A percentile compares a stretch with the other conserved stretches of the same genome.
phyloP scores from a whole-genome alignment of 2,797 vertebrate genomes.

The Erithacus rubecula region DNA sequence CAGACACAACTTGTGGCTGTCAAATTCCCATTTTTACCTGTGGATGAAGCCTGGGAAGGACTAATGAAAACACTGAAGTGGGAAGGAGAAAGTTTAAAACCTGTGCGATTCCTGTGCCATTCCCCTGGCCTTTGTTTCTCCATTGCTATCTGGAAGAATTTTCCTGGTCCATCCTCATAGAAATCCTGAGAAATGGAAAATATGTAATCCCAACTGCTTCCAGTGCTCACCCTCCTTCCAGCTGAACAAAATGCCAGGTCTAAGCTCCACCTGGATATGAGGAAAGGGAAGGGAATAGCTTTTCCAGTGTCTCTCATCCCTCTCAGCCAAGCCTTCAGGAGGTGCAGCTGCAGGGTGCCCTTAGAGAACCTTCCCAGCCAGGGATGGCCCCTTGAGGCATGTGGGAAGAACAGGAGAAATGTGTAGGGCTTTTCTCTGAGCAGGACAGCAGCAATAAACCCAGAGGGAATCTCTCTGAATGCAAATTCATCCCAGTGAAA shows the following conservation, averaged over 20 bases:
- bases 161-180: background rate
- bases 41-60: background rate
- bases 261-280: background rate
- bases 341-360: background rate
- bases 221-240: background rate
- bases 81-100: background rate
- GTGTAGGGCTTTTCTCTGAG: background rate
- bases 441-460: background rate
- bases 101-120: background rate
- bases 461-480: background rate
- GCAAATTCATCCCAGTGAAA: background rate
- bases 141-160: background rate
- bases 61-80: background rate
- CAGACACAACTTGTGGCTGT: background rate
- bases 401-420: background rate
- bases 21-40: background rate
- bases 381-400: background rate
- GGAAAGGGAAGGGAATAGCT: background rate
- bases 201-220: background rate
- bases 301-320: background rate
- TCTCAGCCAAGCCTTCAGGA: background rate
- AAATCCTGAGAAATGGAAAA: background rate
- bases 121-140: background rate
- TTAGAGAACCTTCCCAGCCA: background rate
- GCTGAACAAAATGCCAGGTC: background rate